Evolutionary conservation across 1,140 invertebrate genomes (phyloP).

Genomic region (Dendrolimus kikuchii): DNA sequence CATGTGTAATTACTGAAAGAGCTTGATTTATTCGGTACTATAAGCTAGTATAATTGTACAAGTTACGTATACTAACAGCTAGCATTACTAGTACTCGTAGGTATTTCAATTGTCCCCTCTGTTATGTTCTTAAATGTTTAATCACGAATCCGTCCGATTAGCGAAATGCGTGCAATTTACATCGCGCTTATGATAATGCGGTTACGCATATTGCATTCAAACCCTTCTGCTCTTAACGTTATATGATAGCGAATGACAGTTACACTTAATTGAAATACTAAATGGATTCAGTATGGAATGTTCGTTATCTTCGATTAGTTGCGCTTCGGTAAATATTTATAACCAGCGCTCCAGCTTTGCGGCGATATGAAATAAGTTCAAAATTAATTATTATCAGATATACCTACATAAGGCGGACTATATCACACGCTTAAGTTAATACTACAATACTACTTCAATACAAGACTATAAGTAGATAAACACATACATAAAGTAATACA

Average conservation of each 20-base stretch:
- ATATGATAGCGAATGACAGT: constrained; percentile 23
- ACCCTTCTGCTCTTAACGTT: constrained; percentile 27
- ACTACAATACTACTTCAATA: no score
- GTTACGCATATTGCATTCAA: constrained; percentile 46
- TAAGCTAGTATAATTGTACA: constrained; percentile 1
- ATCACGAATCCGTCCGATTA: constrained; percentile 30
- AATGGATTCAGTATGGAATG: constrained; percentile 5
- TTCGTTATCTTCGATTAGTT: no score
- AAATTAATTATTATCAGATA: no score
- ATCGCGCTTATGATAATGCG: constrained; percentile 39
- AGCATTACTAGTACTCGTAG: no score
- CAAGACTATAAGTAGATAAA: no score
- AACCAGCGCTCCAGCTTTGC: no score
- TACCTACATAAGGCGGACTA: no score
- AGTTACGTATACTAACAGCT: background rate
- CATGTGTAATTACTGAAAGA: no score
- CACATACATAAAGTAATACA: no score
- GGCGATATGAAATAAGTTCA: no score
- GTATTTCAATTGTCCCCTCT: constrained; percentile 9
- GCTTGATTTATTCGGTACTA: background rate
- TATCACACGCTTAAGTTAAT: no score
- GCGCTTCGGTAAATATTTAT: no score
- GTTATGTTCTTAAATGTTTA: constrained; percentile 9
- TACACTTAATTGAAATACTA: constrained; percentile 30
- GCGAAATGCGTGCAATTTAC: constrained; percentile 45